Evolutionary conservation across 2,113 vertebrate species (phyloP), one percentile per base, ranked within the genome.

Genomic region (Oncorhynchus nerka): DNA sequence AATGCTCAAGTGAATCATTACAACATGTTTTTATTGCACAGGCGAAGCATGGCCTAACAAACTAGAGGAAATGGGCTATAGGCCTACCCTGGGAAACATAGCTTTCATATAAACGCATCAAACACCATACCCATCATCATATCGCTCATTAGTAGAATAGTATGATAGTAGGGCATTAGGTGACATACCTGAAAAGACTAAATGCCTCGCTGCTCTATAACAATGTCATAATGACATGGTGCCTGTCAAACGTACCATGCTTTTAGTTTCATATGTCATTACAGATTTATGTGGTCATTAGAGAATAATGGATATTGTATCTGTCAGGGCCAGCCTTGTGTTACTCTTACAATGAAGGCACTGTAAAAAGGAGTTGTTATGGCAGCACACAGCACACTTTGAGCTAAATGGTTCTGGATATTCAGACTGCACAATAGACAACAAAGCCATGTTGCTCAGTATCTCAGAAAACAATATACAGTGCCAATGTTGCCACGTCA

Each of bases 11-110:
- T 34, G 74, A 57, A 79, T 45, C 32, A 32, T 68, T 69, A 22
- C 70, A 77, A 61, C 57, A 81, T 64, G 75, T 6, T 26, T 61
- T 62, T 69, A 45, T 74, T 77, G 55, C 71, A 69, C 64, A n/a
- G 67, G 34, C 49, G 2, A 61, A 61, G 26, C 59, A 57, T 55
- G 39, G 65, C 66, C 19, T 8, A 13, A 74, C 30, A 66, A 55
- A 20, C 28, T 51, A 62, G 59, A 62, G 59, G 55, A 20, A 20
- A 57, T 65, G 39, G 39, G 51, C 51, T 55, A 55, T 55, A 20
- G 51, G 48, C 6, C 49, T 45, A 16, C 67, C 30, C 45, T 32
- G 71, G 69, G 49, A 22, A 45, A 62, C 39, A 71, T 45, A 45
- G 9, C 39, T 55, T 39, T 26, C 12, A n/a, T 70, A 34, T 55